Evolutionary conservation across 1,140 invertebrate species (phyloP).

Genomic region (Polyergus mexicanus): DNA sequence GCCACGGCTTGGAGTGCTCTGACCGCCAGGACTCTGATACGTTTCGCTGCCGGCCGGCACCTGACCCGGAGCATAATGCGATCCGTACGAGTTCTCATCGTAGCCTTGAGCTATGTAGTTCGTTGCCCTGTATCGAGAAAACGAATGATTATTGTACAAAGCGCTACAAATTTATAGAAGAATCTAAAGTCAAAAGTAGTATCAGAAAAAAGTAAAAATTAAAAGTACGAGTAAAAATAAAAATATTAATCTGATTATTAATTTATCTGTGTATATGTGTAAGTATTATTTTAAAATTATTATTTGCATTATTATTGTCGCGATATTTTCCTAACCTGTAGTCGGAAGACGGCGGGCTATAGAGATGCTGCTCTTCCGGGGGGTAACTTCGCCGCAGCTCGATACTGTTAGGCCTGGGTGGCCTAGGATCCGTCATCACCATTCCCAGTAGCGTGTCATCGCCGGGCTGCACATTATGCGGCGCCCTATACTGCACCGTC

Average conservation of each 20-base stretch:
- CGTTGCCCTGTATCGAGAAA: constrained; percentile 72
- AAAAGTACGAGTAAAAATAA: not conserved
- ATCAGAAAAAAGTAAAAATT: not conserved
- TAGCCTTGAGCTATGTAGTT: constrained; percentile 83
- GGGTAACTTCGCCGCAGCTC: constrained; percentile 91
- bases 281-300: constrained; percentile 21
- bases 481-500: constrained; percentile 82
- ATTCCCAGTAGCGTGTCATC: constrained; percentile 84
- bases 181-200: not conserved
- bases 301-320: not conserved
- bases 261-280: not conserved
- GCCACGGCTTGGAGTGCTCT: constrained; percentile 87
- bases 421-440: constrained; percentile 87
- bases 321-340: constrained; percentile 80
- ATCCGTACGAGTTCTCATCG: constrained; percentile 85
- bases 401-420: constrained; percentile 92
- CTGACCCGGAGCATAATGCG: constrained; percentile 84
- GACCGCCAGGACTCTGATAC: constrained; percentile 86
- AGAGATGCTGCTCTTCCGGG: constrained; percentile 87
- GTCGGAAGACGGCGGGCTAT: constrained; percentile 84
- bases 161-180: not conserved
- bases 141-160: not conserved
- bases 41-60: constrained; percentile 83
- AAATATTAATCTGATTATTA: constrained; percentile 4
- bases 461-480: constrained; percentile 79